These are phyloP conservation scores for Clarias magur DNA, from an alignment of 2,113 vertebrate species.

Conservation along the genomic window DNA sequence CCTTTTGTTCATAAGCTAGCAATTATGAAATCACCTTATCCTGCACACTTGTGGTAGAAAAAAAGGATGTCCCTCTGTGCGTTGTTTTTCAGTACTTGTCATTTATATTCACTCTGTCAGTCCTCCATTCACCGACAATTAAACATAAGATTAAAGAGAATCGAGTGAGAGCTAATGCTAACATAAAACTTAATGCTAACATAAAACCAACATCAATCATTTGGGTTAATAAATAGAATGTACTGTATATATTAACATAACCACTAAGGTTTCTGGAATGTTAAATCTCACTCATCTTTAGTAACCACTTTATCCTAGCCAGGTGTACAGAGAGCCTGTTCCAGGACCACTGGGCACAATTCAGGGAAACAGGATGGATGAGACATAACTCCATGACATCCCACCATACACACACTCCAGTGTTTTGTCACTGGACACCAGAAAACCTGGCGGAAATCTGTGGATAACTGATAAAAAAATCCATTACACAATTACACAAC, in stretches of 20 bases:
- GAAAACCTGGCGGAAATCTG: too few relatives aligned
- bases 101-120: not conserved
- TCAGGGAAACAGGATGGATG: not conserved
- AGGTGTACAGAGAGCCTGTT: not conserved
- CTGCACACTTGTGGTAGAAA: not conserved
- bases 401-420: not conserved
- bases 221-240: not conserved
- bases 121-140: conserved; percentile 1
- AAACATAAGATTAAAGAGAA: not conserved
- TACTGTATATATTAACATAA: not conserved
- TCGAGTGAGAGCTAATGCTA: not conserved
- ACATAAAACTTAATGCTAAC: not conserved
- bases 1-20: not conserved
- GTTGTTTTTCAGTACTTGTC: not conserved
- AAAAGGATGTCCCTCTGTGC: not conserved
- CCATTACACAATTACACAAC: too few relatives aligned
- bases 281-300: not conserved
- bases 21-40: not conserved
- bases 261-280: not conserved
- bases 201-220: not conserved
- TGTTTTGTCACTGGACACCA: too few relatives aligned
- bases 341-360: not conserved
- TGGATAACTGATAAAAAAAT: too few relatives aligned
- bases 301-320: not conserved
- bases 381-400: not conserved